These are phyloP conservation scores for Pocota personata DNA, from an alignment of 2,888 invertebrate genomes.

Conservation along the genomic window DNA sequence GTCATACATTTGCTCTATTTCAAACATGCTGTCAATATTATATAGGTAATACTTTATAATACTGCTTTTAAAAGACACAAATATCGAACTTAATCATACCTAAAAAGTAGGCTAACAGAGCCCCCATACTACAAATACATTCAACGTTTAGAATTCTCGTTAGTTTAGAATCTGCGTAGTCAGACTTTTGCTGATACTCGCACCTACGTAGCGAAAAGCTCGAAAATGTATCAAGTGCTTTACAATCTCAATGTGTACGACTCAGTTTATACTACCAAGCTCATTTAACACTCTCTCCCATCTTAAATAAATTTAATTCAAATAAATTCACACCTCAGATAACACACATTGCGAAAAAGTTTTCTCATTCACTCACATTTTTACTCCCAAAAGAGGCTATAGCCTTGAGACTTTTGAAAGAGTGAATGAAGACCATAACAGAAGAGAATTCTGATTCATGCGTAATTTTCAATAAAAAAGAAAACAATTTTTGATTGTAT, in stretches of 20 bases:
- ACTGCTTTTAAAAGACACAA: no score
- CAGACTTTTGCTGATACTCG: not conserved
- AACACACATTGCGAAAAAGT: not conserved
- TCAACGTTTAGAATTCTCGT: not conserved
- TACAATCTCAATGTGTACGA: not conserved
- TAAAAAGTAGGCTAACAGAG: not conserved
- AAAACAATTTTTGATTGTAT: not conserved
- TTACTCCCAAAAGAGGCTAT: not conserved
- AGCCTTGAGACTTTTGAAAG: not conserved
- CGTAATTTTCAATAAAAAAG: not conserved
- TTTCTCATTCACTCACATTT: not conserved
- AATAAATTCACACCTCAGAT: not conserved
- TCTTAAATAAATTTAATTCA: not conserved
- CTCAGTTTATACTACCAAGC: not conserved
- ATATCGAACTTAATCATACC: not conserved
- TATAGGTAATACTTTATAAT: no score
- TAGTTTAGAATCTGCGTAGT: not conserved
- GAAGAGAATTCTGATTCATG: not conserved
- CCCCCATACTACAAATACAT: not conserved
- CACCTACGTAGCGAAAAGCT: not conserved
- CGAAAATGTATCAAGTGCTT: not conserved
- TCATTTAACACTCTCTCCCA: not conserved
- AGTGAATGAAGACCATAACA: conserved; percentile 21
- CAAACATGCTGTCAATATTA: no score
- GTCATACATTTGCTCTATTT: no score